Percentiles rank a stretch among this genome's conserved stretches.
Conservation (phyloP, 2,113 vertebrate genomes). For the Coturnix japonica region DNA sequence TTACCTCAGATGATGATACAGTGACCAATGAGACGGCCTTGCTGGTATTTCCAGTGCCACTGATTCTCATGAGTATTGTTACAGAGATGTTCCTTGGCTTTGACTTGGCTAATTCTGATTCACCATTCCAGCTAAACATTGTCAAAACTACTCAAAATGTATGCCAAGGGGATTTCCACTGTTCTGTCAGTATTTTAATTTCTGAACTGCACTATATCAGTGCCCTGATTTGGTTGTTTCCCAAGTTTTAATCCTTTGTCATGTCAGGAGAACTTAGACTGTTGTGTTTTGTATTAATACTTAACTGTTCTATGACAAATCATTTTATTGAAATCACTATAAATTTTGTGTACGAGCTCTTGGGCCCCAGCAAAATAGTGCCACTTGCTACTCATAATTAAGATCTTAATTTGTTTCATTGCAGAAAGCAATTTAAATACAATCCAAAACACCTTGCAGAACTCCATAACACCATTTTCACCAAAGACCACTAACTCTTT, state of each 20-base stretch:
- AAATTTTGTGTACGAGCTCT: neutral
- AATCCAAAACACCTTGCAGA: neutral
- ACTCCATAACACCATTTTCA: neutral
- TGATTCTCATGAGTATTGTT: slow-evolving; percentile 26
- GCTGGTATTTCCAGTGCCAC: neutral
- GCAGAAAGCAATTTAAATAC: neutral
- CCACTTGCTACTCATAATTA: neutral
- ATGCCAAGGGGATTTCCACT: neutral
- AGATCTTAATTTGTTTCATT: neutral
- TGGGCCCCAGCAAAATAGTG: neutral
- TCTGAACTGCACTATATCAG: neutral
- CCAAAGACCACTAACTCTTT: neutral
- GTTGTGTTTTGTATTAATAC: neutral
- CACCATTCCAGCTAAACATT: neutral
- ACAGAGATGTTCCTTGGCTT: slow-evolving; percentile 3
- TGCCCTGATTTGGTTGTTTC: neutral
- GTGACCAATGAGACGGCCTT: neutral
- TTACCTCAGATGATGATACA: neutral
- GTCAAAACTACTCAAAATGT: neutral
- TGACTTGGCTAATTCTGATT: slow-evolving; percentile 12
- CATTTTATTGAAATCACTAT: neutral
- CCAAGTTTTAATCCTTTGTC: neutral
- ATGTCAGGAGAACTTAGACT: neutral
- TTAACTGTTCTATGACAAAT: neutral
- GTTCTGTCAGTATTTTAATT: neutral